Conservation (phyloP, 30 jellyfish, hydroid and myxozoan genomes). For the Morbakka virulenta region DNA sequence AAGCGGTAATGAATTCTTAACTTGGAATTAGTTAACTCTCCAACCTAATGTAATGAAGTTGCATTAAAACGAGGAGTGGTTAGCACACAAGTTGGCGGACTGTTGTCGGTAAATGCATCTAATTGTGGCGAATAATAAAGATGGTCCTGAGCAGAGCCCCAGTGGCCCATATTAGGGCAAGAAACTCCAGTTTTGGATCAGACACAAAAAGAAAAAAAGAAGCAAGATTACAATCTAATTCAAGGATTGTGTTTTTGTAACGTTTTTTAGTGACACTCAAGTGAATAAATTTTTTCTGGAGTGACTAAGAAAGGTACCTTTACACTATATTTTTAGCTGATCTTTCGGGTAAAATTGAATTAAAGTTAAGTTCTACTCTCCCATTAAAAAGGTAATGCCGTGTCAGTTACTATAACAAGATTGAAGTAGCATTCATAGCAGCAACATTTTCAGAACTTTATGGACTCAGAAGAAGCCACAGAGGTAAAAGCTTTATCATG, state of each 20-base stretch:
- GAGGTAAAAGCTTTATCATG: no score
- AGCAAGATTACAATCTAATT: background rate
- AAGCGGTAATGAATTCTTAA: constrained; percentile 28
- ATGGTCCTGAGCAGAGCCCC: constrained; percentile 27
- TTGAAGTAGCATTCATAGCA: background rate
- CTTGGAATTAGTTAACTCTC: constrained; percentile 46
- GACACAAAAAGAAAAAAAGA: no score
- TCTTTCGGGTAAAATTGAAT: background rate
- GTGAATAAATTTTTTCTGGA: constrained; percentile 20
- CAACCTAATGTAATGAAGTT: constrained; percentile 42
- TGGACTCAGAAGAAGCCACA: no score
- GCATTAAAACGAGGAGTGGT: constrained; percentile 50
- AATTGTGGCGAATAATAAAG: constrained; percentile 44
- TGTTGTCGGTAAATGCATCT: constrained; percentile 39
- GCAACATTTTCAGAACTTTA: constrained; percentile 7
- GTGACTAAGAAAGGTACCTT: constrained; percentile 37
- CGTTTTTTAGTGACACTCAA: constrained; percentile 16
- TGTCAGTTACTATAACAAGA: background rate
- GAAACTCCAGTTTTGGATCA: constrained; percentile 61
- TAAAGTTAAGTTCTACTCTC: constrained; percentile 1
- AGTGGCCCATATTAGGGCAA: constrained; percentile 58
- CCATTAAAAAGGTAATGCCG: constrained; percentile 17
- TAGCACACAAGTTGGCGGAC: constrained; percentile 45
- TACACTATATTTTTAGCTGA: background rate
- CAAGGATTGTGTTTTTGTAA: background rate